Evolutionary conservation across 2,113 vertebrate genomes (phyloP).

Genomic region (Aphelocoma coerulescens): DNA sequence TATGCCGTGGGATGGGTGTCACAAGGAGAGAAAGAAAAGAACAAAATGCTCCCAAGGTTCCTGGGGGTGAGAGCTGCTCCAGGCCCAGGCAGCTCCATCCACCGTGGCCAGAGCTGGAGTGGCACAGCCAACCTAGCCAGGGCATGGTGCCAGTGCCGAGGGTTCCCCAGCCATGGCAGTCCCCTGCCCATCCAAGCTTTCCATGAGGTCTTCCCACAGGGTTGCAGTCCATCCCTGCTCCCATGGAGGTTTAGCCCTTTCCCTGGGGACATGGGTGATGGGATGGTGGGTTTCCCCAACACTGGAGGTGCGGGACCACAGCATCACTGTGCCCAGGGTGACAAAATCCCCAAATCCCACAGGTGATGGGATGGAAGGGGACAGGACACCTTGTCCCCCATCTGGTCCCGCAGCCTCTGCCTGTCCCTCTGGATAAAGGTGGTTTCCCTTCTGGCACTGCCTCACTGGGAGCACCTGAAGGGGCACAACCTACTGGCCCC

Average conservation of each 20-base stretch:
- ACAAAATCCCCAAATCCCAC: not conserved
- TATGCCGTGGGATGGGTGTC: slow-evolving; percentile 12
- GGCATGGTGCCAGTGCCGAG: accelerated
- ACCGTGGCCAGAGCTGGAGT: not conserved
- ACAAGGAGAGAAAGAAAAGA: slow-evolving; percentile 33
- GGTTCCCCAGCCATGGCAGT: not conserved
- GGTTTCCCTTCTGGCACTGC: not conserved
- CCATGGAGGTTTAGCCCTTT: not conserved
- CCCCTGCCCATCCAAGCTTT: accelerated
- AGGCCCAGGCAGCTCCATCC: not conserved
- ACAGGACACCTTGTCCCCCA: accelerated
- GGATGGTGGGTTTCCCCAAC: not conserved
- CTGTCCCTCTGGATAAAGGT: not conserved
- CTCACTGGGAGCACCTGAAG: not conserved
- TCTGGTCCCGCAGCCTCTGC: not conserved
- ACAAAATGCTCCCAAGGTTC: not conserved
- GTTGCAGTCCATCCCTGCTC: not conserved
- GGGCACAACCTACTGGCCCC: not conserved
- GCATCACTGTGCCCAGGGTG: not conserved
- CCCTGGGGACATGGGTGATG: not conserved
- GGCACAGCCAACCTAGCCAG: not conserved
- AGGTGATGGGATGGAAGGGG: not conserved
- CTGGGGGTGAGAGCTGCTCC: not conserved
- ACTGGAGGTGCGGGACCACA: not conserved
- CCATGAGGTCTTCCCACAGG: not conserved